phyloP scores from a whole-genome alignment of 92 coral and sea anemone genomes.

The Epizoanthus scotinus region DNA sequence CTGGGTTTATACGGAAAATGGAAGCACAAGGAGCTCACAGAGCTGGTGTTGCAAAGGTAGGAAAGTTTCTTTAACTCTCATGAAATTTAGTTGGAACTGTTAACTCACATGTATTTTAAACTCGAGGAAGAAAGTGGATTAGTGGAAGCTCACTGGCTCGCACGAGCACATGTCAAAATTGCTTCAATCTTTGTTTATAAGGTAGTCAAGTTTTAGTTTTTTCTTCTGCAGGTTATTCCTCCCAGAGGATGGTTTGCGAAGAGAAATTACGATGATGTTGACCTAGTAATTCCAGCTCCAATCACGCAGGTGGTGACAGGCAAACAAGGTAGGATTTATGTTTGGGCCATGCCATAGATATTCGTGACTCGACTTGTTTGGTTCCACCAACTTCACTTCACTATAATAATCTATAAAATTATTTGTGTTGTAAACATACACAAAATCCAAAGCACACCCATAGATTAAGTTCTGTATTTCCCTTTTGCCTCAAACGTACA shows the following conservation, averaged over 20 bases:
- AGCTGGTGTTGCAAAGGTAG: constrained; percentile 95
- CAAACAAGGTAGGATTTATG: constrained; percentile 74
- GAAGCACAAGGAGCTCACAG: constrained; percentile 93
- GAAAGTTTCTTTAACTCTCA: neutral
- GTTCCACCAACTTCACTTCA: neutral
- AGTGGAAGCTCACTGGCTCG: neutral
- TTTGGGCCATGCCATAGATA: neutral
- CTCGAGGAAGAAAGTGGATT: neutral
- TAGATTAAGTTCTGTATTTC: neutral
- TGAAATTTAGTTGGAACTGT: neutral
- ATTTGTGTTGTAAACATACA: neutral
- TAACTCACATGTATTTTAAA: neutral
- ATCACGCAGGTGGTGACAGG: constrained; percentile 94
- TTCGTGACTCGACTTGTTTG: constrained; percentile 39
- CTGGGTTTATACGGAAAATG: constrained; percentile 88
- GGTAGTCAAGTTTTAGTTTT: neutral
- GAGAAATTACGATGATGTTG: constrained; percentile 73
- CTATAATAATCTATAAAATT: neutral
- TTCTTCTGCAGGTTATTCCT: constrained; percentile 75
- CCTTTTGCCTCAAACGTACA: neutral
- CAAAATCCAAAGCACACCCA: constrained; percentile 2
- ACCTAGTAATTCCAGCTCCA: constrained; percentile 89
- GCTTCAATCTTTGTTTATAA: neutral
- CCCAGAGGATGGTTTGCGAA: constrained; percentile 96
- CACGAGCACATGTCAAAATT: constrained; percentile 20